phyloP scores from a whole-genome alignment of 37 sponge, comb jelly and placozoan genomes.

The Amphimedon queenslandica region DNA sequence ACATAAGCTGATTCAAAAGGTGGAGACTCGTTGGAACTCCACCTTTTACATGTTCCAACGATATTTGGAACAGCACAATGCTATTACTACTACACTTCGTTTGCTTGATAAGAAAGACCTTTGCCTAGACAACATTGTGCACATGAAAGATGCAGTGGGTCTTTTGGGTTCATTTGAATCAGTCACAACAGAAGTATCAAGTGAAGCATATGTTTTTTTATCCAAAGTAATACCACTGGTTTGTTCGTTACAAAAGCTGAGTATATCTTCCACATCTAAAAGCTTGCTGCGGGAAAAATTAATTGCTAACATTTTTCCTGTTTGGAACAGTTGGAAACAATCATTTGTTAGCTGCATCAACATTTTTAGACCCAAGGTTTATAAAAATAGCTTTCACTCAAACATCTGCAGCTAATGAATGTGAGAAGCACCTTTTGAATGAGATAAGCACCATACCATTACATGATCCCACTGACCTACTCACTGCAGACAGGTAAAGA shows the following conservation, averaged over 20 bases:
- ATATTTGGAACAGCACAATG: not conserved
- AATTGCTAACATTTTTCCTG: no score
- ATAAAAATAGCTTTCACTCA: not conserved
- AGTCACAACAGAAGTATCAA: constrained; percentile 1
- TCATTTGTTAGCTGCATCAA: no score
- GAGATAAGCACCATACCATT: no score
- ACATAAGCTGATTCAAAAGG: not conserved
- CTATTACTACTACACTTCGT: not conserved
- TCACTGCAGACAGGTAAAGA: no score
- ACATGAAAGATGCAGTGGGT: not conserved
- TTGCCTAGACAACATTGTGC: not conserved
- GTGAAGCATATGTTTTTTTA: not conserved
- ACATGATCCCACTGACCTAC: no score
- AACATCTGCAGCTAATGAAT: not conserved
- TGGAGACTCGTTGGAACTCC: not conserved
- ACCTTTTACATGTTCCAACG: no score
- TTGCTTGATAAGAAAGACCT: not conserved
- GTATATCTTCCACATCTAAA: no score
- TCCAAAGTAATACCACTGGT: no score
- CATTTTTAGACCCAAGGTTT: no score
- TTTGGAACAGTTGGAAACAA: no score
- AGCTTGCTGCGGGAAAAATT: no score
- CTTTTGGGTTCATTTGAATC: not conserved
- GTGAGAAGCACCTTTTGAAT: not conserved
- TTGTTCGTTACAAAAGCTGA: no score